Base-by-base conservation (phyloP, 2,888 invertebrate genomes). In the Dolichomitus sp. region DNA sequence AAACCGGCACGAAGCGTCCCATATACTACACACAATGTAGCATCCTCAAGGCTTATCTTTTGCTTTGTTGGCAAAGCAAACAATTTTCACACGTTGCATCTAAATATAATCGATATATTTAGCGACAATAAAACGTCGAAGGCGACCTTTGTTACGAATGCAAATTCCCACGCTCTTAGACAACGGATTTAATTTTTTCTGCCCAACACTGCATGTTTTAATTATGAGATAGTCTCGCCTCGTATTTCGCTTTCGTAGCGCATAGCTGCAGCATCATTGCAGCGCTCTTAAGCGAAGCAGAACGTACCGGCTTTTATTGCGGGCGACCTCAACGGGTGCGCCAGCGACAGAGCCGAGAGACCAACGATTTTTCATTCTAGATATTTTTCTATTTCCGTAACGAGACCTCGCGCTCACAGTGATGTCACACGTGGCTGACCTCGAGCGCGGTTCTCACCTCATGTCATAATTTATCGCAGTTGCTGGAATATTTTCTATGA, bases 351-450 rank as follows among this genome's bases (percentile, higher is more conserved):
- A 66, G 59, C 42, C 14, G 40, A 19, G 11, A 63, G 17, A n/a
- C 3, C 68, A 23, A 61, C 69, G 27, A 70, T 69, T 75, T 72
- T 66, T 76, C 69, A 48, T 65, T 81, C 57, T 50, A 33, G 54
- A 19, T 57, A 30, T 76, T 66, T 57, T 74, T 48, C 61, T 76
- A 76, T 72, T 66, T 76, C 57, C 74, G 61, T 42, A 57, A 70
- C 70, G 48, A 76, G 65, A 76, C 48, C 70, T 76, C 66, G 68
- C n/a, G 45, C 37, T 17, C n/a, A 48, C 59, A 45, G 72, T 77
- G 77, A 77, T 54, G 72, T 81, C 77, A 73, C 72, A 73, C 65
- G 40, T 65, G 69, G 81, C 68, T 45, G 40, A 61, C 77, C 81
- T 77, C 77, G 77, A 77, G 23, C 17, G 14, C 17, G 27, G 66